Conservation (phyloP, 2,113 vertebrate species). For the Steatornis caripensis region DNA sequence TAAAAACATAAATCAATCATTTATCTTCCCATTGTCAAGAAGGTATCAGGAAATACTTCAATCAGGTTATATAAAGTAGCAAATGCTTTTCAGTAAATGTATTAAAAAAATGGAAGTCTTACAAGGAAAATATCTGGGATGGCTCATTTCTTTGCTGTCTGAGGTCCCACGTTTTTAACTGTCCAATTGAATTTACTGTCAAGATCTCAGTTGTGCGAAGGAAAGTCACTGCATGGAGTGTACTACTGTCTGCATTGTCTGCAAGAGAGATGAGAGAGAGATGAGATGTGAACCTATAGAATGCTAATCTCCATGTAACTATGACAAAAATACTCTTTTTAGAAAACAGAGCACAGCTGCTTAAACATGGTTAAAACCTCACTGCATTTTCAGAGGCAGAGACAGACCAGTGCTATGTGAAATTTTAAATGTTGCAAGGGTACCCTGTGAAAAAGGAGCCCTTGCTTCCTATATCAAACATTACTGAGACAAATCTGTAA, state of each 20-base stretch:
- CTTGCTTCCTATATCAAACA: not conserved
- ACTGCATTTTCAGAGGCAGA: not conserved
- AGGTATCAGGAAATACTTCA: not conserved
- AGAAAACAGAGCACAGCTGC: not conserved
- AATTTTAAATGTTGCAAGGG: not conserved
- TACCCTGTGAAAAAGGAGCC: not conserved
- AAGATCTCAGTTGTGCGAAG: slow-evolving; percentile 91
- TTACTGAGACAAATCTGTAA: not conserved
- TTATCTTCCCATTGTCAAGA: not conserved
- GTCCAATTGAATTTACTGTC: slow-evolving; percentile 96
- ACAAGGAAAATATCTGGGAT: slow-evolving; percentile 92
- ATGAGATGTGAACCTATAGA: not conserved
- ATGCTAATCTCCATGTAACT: not conserved
- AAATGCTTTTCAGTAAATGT: not conserved
- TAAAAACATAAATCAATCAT: not conserved
- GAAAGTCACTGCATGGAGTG: slow-evolving; percentile 91
- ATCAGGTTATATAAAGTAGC: not conserved
- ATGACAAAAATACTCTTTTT: not conserved
- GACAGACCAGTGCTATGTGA: not conserved
- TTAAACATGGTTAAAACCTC: not conserved
- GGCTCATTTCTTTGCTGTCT: slow-evolving; percentile 89
- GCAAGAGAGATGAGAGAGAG: slow-evolving; percentile 5
- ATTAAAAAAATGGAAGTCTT: slow-evolving; percentile 55
- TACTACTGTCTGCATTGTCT: slow-evolving; percentile 98
- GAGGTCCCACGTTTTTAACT: slow-evolving; percentile 96